Conservation (phyloP, 2,113 vertebrate genomes). For the Scolopax mira region DNA sequence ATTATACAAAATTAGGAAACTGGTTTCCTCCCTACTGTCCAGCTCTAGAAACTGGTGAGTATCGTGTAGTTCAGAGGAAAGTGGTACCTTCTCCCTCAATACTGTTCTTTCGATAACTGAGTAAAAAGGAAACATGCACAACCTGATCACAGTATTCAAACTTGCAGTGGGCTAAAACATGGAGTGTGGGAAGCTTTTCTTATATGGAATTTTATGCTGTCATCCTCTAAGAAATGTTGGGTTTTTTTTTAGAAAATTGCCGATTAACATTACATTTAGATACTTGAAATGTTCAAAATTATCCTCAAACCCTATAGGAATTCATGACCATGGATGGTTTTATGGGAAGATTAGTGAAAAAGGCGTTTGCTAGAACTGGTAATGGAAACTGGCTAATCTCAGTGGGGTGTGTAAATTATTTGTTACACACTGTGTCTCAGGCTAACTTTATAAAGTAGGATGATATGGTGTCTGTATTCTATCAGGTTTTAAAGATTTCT, state of each 20-base stretch:
- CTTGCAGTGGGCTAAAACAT: not conserved
- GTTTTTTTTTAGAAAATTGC: not conserved
- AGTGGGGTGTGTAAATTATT: not conserved
- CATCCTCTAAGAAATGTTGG: not conserved
- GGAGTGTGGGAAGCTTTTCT: not conserved
- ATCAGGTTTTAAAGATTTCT: constrained; percentile 12
- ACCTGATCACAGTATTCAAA: not conserved
- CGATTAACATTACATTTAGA: not conserved
- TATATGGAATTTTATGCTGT: not conserved
- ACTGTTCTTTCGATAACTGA: not conserved
- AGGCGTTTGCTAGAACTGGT: not conserved
- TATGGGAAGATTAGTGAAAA: not conserved
- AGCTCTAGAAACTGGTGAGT: not conserved
- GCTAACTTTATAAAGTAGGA: not conserved
- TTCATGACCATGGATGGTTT: not conserved
- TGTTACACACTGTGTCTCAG: not conserved
- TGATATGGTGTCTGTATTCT: constrained; percentile 16
- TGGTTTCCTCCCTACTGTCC: not conserved
- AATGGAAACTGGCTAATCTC: not conserved
- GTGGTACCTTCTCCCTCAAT: not conserved
- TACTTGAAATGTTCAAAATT: not conserved
- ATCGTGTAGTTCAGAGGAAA: not conserved
- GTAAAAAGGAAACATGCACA: not conserved
- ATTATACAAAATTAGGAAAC: not conserved
- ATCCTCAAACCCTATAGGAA: not conserved